phyloP scores from a whole-genome alignment of 1,140 invertebrate species.

The Camponotus pennsylvanicus region DNA sequence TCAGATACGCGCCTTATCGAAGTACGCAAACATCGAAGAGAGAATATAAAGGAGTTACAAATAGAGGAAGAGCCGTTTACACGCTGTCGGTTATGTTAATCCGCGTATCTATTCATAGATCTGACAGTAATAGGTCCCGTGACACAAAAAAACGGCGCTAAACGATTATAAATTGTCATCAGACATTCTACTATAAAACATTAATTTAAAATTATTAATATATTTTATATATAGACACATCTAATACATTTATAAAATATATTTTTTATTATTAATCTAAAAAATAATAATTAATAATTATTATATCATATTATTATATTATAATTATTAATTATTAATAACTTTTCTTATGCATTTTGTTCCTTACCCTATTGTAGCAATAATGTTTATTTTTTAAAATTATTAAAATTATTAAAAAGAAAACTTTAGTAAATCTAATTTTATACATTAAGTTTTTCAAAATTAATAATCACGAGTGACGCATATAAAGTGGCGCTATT shows the following conservation, averaged over 20 bases:
- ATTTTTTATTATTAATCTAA: background rate
- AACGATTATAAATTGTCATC: constrained; percentile 13
- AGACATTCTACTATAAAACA: background rate
- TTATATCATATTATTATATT: background rate
- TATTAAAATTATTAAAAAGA: background rate
- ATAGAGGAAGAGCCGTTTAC: constrained; percentile 49
- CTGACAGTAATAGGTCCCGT: constrained; percentile 46
- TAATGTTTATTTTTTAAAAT: background rate
- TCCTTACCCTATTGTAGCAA: background rate
- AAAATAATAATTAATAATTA: background rate
- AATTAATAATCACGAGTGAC: background rate
- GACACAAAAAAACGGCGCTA: constrained; percentile 13
- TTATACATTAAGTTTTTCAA: background rate
- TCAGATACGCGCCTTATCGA: constrained; percentile 55
- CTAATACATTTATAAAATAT: background rate
- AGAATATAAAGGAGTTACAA: constrained; percentile 44
- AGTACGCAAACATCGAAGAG: constrained; percentile 26
- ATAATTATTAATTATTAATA: too few species aligned
- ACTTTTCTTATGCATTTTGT: too few species aligned
- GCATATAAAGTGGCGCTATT: constrained; percentile 20
- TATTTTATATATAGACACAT: background rate
- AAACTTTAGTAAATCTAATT: background rate
- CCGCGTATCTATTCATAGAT: constrained; percentile 60
- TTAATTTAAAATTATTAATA: background rate
- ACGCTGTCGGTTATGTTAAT: constrained; percentile 55